These are phyloP conservation scores for Trissolcus japonicus DNA, from an alignment of 2,888 invertebrate species.

Conservation along the genomic window DNA sequence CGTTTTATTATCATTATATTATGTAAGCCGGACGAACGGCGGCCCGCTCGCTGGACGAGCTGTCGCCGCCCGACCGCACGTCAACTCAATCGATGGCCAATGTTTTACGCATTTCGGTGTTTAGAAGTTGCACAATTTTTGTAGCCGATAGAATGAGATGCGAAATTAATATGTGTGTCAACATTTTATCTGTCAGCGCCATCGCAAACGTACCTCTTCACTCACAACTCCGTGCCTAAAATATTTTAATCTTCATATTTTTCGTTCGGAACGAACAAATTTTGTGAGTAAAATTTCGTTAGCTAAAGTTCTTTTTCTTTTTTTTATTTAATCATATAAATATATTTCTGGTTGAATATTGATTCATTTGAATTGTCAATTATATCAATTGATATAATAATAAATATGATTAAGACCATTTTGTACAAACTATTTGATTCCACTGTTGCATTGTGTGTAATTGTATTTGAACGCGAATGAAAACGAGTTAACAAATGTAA, in stretches of 20 bases:
- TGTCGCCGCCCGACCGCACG: slow-evolving; percentile 47
- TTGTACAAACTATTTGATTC: not conserved
- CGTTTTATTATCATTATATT: slow-evolving; percentile 38
- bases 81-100: slow-evolving; percentile 41
- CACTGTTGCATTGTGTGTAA: slow-evolving; percentile 1
- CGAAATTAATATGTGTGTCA: slow-evolving; percentile 27
- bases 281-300: not conserved
- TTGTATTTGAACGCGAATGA: slow-evolving; percentile 15
- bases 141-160: slow-evolving; percentile 62
- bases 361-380: too few relatives aligned
- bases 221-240: slow-evolving; percentile 28
- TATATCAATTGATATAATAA: too few relatives aligned
- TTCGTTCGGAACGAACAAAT: not conserved
- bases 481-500: slow-evolving; percentile 20
- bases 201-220: slow-evolving; percentile 9
- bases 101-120: slow-evolving; percentile 62
- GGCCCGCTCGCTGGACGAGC: slow-evolving; percentile 72
- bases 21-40: slow-evolving; percentile 52
- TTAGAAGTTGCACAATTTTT: slow-evolving; percentile 70
- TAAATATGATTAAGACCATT: too few relatives aligned
- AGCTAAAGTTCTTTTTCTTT: not conserved
- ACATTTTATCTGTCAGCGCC: slow-evolving; percentile 11
- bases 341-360: too few relatives aligned
- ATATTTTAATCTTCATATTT: slow-evolving; percentile 7
- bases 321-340: not conserved